These are phyloP conservation scores for Novumbra hubbsi DNA, from an alignment of 2,797 vertebrate genomes.

Conservation along the genomic window DNA sequence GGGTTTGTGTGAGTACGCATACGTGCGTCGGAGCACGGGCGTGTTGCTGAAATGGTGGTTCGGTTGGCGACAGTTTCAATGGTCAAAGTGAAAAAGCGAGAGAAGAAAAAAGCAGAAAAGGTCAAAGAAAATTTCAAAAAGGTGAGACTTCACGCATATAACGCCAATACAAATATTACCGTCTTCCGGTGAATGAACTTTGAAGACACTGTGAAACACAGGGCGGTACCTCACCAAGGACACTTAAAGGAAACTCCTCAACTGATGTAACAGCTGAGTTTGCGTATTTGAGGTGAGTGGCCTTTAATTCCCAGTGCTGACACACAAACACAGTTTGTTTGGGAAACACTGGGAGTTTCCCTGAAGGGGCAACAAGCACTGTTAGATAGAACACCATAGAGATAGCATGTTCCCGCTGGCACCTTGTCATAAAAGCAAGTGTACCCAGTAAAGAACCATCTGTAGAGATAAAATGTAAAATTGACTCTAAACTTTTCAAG, in stretches of 20 bases:
- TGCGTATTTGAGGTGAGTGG: background rate
- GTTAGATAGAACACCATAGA: conserved; percentile 1
- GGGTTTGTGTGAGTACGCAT: conserved; percentile 6
- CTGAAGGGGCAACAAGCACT: background rate
- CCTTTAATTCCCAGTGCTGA: background rate
- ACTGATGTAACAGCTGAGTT: conserved; percentile 9
- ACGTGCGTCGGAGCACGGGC: background rate
- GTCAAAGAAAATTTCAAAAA: background rate
- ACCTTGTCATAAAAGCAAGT: background rate
- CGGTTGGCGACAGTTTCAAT: conserved; percentile 38
- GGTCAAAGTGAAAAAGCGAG: conserved; percentile 11
- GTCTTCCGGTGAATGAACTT: background rate
- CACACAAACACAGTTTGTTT: background rate
- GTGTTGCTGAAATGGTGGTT: conserved; percentile 45
- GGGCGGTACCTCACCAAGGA: background rate
- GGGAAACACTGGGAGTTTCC: background rate
- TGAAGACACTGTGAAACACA: background rate
- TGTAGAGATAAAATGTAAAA: no score
- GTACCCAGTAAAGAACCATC: no score
- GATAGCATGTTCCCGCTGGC: background rate
- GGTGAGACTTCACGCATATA: background rate
- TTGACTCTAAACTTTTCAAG: no score
- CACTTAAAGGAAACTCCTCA: background rate
- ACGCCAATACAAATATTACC: background rate
- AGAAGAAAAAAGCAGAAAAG: background rate